These are phyloP conservation scores for Molossus alvarezi DNA, from an alignment of 2,797 vertebrate species.

Conservation along the genomic window DNA sequence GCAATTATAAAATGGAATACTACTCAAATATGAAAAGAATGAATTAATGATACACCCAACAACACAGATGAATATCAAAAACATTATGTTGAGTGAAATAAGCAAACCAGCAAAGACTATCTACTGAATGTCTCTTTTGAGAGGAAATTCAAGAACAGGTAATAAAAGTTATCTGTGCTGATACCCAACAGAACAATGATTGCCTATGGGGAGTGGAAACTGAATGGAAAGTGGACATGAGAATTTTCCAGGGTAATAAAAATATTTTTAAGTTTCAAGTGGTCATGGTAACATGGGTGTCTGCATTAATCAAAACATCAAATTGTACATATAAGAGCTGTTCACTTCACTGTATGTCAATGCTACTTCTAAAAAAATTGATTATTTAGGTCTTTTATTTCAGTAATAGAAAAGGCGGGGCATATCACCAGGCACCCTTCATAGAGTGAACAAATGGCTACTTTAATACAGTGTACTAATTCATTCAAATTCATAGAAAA, in stretches of 20 bases:
- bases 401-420: conserved; percentile 36
- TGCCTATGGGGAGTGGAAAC: background rate
- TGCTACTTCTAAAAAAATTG: conserved; percentile 2
- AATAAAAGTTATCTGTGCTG: background rate
- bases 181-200: background rate
- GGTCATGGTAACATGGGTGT: background rate
- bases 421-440: background rate
- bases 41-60: background rate
- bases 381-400: background rate
- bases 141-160: conserved; percentile 36
- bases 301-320: background rate
- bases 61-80: conserved; percentile 5
- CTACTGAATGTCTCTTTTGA: conserved; percentile 26
- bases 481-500: conserved; percentile 58
- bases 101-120: conserved; percentile 12
- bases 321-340: background rate
- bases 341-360: background rate
- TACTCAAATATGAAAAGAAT: conserved; percentile 39
- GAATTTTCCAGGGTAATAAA: background rate
- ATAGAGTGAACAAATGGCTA: conserved; percentile 43
- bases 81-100: background rate
- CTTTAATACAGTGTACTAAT: conserved; percentile 35
- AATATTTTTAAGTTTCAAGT: background rate
- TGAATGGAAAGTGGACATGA: background rate
- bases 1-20: conserved; percentile 14